Evolutionary conservation across 1,140 invertebrate species (phyloP), one percentile per base, ranked within the genome.

Genomic region (Calliopsis andreniformis): DNA sequence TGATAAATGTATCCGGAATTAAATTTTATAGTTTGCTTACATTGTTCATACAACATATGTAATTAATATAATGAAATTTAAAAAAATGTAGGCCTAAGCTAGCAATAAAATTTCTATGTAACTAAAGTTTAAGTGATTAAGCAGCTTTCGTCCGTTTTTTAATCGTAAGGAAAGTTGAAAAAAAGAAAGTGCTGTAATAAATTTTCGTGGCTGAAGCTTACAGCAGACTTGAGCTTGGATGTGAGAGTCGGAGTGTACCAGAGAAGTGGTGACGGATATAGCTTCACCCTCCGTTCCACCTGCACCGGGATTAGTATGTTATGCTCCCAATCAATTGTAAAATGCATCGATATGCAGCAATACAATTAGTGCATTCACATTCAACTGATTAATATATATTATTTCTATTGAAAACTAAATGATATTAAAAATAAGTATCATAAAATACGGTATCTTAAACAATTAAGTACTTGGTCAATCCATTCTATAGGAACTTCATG

Each of bases 271-370:
- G 80, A 88, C 84, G 84, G 81, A 83, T 83, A 87, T 87, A 88
- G 87, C 83, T 89, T 86, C 89, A 88, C 85, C 85, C 82, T 89
- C 87, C 80, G 84, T 90, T 89, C 87, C 90, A 91, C 90, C 90
- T 92, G 89, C 87, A 90, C 89, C 90, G 83, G 86, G 83, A 92
- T 92, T 92, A 92, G 90, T 92, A 87, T 88, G 88, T 92, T 91
- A 91, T 56, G 88, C 63, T 88, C 83, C 80, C 83, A 87, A 85
- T 87, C 79, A 73, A 86, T 55, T 20, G 2, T 77, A 68, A 79
- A 77, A 78, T 62, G 63, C 53, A 78, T 39, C 42, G 32, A 66
- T 51, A 76, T 39, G 61, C 56, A 55, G n/a, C 28, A 56, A 10
- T 62, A 71, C 32, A 53, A 69, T 73, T 68, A 53, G 51, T 58